Percentiles rank a stretch among this genome's conserved stretches.
These are phyloP conservation scores for Amblyopsis hoosieri DNA, from an alignment of 2,797 vertebrate species.

Conservation along the genomic window DNA sequence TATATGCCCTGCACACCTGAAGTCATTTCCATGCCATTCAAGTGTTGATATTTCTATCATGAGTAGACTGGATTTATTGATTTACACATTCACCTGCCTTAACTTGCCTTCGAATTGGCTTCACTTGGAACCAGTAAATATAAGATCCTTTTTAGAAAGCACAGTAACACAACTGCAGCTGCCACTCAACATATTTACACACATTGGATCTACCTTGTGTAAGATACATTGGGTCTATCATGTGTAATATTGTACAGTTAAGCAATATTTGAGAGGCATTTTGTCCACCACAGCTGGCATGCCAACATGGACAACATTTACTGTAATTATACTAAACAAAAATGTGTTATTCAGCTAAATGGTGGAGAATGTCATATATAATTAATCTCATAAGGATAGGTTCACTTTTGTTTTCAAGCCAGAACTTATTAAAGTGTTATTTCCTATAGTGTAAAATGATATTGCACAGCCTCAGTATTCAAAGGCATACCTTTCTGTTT, in stretches of 20 bases:
- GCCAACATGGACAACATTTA: background rate
- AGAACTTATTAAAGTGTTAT: too few species aligned
- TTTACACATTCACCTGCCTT: slow-evolving; percentile 19
- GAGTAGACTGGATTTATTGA: background rate
- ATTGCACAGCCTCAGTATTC: too few species aligned
- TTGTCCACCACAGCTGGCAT: background rate
- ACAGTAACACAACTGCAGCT: background rate
- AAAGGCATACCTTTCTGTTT: too few species aligned
- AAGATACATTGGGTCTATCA: too few species aligned
- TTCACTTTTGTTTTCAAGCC: too few species aligned
- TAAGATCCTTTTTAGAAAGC: background rate
- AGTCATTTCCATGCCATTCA: background rate
- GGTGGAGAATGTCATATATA: background rate
- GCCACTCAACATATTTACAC: background rate
- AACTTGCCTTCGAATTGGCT: slow-evolving; percentile 18
- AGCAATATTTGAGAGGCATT: background rate
- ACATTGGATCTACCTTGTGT: background rate
- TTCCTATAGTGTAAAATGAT: too few species aligned
- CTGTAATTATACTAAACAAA: background rate
- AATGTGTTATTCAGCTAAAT: background rate
- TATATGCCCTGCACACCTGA: background rate
- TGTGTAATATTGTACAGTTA: background rate
- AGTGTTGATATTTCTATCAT: background rate
- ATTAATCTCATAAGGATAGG: too few species aligned
- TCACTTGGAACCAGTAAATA: slow-evolving; percentile 11